Percentiles rank a stretch among this genome's conserved stretches.
These are phyloP conservation scores for Hydropsyche tenuis DNA, from an alignment of 1,140 invertebrate genomes.

Conservation along the genomic window DNA sequence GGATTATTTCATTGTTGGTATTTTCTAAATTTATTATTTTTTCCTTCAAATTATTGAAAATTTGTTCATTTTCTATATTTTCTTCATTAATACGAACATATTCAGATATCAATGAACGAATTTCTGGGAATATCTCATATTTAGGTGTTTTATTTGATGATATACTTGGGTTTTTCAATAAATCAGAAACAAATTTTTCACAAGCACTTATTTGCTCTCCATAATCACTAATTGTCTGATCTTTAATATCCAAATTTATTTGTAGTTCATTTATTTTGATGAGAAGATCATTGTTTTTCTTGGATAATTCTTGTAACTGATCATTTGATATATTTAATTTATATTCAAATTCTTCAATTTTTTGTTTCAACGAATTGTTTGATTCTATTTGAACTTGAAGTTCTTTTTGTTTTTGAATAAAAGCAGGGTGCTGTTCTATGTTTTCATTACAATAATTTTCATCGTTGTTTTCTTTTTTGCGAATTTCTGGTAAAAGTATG, in stretches of 20 bases:
- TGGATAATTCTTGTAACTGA: background rate
- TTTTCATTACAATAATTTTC: background rate
- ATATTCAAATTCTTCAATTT: slow-evolving; percentile 29
- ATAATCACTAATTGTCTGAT: background rate
- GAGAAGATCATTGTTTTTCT: background rate
- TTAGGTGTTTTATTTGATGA: background rate
- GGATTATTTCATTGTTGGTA: slow-evolving; percentile 28
- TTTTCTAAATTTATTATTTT: slow-evolving; percentile 36
- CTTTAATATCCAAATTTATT: background rate
- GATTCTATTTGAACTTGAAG: slow-evolving; percentile 30
- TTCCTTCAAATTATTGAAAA: slow-evolving; percentile 20
- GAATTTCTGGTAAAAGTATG: background rate
- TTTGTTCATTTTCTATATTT: slow-evolving; percentile 2
- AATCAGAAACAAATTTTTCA: background rate
- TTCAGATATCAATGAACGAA: background rate
- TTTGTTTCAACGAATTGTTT: background rate
- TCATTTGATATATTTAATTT: slow-evolving; percentile 26
- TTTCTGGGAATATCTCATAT: background rate
- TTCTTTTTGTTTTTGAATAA: background rate
- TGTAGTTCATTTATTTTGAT: background rate
- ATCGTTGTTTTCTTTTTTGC: slow-evolving; percentile 1
- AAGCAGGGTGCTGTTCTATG: background rate
- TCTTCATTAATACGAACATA: slow-evolving; percentile 15
- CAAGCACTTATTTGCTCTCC: background rate
- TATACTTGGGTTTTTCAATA: too few relatives aligned